phyloP scores from a whole-genome alignment of 2,113 vertebrate species.

The Anser brachyrhynchus region DNA sequence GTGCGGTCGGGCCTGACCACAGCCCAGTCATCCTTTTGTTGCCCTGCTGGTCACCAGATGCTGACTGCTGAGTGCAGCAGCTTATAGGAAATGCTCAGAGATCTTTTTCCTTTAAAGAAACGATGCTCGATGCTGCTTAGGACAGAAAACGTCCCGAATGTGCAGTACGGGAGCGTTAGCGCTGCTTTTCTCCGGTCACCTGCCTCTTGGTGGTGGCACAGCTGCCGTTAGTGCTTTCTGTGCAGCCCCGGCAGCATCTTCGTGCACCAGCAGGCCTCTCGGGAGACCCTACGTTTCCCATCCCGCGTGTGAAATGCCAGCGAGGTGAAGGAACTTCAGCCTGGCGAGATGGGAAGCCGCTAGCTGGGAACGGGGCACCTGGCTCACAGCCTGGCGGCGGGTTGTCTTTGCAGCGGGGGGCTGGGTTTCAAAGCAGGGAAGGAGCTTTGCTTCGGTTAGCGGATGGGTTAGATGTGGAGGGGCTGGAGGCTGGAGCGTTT shows the following conservation, averaged over 20 bases:
- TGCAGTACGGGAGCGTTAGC: rapidly evolving
- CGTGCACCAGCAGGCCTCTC: not conserved
- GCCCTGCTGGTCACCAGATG: not conserved
- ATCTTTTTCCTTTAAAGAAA: not conserved
- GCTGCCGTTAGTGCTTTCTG: not conserved
- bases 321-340: not conserved
- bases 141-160: not conserved
- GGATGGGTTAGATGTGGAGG: rapidly evolving
- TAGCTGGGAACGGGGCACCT: not conserved
- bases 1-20: not conserved
- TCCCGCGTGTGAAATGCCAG: not conserved
- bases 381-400: not conserved
- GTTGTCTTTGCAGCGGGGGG: not conserved
- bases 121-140: not conserved
- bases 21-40: rapidly evolving
- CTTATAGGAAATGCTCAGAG: not conserved
- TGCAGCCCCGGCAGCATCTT: not conserved
- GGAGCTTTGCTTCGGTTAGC: not conserved
- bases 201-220: rapidly evolving
- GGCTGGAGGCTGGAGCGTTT: not conserved
- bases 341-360: not conserved
- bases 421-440: not conserved
- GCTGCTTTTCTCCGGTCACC: not conserved
- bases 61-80: not conserved
- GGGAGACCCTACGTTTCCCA: not conserved